Percentiles rank a stretch among this genome's conserved stretches.
Conservation (phyloP, 2,797 vertebrate genomes). For the Notolabrus celidotus region DNA sequence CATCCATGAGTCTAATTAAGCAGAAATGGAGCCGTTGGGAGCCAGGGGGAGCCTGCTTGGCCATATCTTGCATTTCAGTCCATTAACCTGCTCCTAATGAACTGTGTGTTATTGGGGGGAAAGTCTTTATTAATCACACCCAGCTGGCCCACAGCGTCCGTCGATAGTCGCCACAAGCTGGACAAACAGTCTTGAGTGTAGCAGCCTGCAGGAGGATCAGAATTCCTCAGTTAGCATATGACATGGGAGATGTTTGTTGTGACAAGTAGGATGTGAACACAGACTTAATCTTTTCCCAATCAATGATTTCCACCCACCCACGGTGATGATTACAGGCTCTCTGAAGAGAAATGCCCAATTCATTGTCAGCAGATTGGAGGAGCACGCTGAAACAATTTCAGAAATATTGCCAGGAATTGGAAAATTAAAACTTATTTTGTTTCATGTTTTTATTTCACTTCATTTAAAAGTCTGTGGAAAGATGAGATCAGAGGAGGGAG, state of each 20-base stretch:
- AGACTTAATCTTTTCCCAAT: slow-evolving; percentile 38
- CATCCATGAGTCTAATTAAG: slow-evolving; percentile 68
- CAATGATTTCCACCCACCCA: slow-evolving; percentile 42
- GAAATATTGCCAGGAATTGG: no score
- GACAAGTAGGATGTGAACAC: slow-evolving; percentile 34
- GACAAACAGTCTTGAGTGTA: slow-evolving; percentile 26
- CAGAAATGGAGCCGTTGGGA: slow-evolving; percentile 50
- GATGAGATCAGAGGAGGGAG: slow-evolving; percentile 24
- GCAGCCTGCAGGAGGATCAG: neutral
- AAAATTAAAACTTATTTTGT: no score
- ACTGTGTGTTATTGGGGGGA: slow-evolving; percentile 63
- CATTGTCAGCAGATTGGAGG: slow-evolving; percentile 16
- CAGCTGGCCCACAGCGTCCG: slow-evolving; percentile 26
- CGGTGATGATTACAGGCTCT: slow-evolving; percentile 38
- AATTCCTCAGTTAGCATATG: neutral
- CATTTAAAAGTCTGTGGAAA: no score
- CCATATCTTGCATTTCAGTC: slow-evolving; percentile 57
- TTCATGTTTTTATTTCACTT: no score
- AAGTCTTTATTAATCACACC: slow-evolving; percentile 67
- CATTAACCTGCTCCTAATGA: slow-evolving; percentile 75
- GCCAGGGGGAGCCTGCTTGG: slow-evolving; percentile 36
- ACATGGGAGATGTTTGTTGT: slow-evolving; percentile 12
- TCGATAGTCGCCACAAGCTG: slow-evolving; percentile 48
- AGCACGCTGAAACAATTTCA: no score
- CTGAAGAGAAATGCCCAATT: slow-evolving; percentile 46